Percentiles rank a stretch among this genome's conserved stretches.
phyloP scores from a whole-genome alignment of 2,113 vertebrate species.

The Dipodomys ordii region DNA sequence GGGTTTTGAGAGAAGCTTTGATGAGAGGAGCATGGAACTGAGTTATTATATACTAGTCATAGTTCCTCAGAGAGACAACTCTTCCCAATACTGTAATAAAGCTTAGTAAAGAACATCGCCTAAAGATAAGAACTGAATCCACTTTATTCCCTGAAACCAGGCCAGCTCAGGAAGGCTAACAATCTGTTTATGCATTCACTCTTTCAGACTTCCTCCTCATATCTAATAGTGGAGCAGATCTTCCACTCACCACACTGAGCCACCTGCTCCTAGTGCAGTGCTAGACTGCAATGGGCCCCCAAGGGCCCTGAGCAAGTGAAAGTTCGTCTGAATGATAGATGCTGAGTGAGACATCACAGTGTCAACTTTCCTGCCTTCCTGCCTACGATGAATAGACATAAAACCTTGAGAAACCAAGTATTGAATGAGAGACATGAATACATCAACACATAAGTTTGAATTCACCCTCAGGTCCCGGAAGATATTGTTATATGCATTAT shows the following conservation, averaged over 20 bases:
- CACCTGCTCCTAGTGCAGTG: not conserved
- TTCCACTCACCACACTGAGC: not conserved
- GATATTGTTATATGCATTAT: not conserved
- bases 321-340: not conserved
- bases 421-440: not conserved
- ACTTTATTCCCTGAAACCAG: not conserved
- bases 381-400: not conserved
- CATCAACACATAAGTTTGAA: not conserved
- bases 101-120: not conserved
- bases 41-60: slow-evolving; percentile 17
- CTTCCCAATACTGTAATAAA: not conserved
- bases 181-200: not conserved
- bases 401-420: not conserved
- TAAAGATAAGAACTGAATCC: not conserved
- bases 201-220: not conserved
- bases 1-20: not conserved
- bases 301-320: not conserved
- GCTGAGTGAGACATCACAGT: not conserved
- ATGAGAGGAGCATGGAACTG: not conserved
- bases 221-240: not conserved
- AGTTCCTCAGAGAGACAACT: not conserved
- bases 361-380: too few species aligned
- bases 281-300: not conserved
- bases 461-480: not conserved
- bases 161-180: not conserved